Evolutionary conservation across 2,113 vertebrate species (phyloP), one percentile per base, ranked within the genome.

Genomic region (Laterallus jamaicensis): DNA sequence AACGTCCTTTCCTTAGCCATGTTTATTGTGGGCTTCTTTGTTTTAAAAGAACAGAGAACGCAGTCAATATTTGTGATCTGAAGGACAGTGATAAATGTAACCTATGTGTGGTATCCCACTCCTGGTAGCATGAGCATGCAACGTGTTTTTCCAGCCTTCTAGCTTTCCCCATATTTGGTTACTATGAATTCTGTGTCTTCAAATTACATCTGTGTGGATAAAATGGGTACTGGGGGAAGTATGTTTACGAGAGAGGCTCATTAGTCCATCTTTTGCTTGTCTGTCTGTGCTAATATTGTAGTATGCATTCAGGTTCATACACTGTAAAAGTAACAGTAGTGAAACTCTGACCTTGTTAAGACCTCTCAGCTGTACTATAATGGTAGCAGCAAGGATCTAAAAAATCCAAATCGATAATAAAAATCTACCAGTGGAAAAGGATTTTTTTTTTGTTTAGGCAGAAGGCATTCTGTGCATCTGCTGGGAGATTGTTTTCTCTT

Each of bases 171-270:
- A 63, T 1, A 28, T 52, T 90, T 66, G 50, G 29, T 60, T 50
- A 80, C 15, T 42, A 40, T 44, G 54, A 54, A 6, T 17, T 73
- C 29, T 80, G n/a, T 82, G 25, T 22, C 58, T 84, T 93, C 58
- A 59, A 9, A 42, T 70, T 50, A 56, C 22, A 35, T 28, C 47
- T 4, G 2, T 0, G 0, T n/a, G 22, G 32, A 62, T 62, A 74
- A 81, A 82, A 39, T 31, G 26, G 11, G 10, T 62, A n/a, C 19
- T 35, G 15, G 13, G 31, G 29, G 24, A 8, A 69, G 50, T 42
- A 24, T 0, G 4, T 20, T 4, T 86, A 17, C 26, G 35, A 20
- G 39, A 70, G 9, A n/a, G 24, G 52, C 64, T 82, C 16, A 31
- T 73, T 44, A 52, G 35, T 42, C 32, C 22, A 10, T 64, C n/a